A percentile compares a stretch with the other conserved stretches of the same genome.
Evolutionary conservation across 2,113 vertebrate genomes (phyloP).

Genomic region (Parotia lawesii): DNA sequence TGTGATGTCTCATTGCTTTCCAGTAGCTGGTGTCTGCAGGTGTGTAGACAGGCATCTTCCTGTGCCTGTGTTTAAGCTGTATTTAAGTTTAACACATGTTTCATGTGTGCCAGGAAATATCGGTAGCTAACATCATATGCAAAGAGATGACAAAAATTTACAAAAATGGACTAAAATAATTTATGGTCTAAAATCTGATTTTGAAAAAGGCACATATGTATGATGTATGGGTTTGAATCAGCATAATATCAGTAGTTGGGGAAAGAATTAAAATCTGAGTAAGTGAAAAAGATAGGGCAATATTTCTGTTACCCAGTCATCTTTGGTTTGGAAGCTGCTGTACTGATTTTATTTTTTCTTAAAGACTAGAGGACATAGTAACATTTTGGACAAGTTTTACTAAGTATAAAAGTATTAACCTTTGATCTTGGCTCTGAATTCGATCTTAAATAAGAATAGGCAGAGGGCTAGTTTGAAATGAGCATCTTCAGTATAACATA

Average conservation of each 20-base stretch:
- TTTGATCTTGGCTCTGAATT: background rate
- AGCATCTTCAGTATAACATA: background rate
- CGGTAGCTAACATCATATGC: background rate
- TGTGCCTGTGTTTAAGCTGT: background rate
- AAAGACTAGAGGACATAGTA: background rate
- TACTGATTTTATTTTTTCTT: background rate
- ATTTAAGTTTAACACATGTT: accelerated
- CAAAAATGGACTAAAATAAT: background rate
- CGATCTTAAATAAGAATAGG: background rate
- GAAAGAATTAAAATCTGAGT: background rate
- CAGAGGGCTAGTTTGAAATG: background rate
- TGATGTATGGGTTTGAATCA: background rate
- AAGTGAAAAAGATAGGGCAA: background rate
- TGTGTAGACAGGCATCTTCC: background rate
- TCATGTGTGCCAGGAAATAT: background rate
- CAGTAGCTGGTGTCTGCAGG: background rate
- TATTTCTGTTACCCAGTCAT: background rate
- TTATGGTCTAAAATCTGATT: background rate
- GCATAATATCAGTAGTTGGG: background rate
- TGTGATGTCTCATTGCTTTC: background rate
- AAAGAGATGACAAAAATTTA: background rate
- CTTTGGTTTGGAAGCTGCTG: background rate
- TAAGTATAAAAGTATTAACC: background rate
- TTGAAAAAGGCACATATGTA: background rate
- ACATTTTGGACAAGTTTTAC: background rate